phyloP scores from a whole-genome alignment of 1,140 invertebrate species.

The Sitobion miscanthi region DNA sequence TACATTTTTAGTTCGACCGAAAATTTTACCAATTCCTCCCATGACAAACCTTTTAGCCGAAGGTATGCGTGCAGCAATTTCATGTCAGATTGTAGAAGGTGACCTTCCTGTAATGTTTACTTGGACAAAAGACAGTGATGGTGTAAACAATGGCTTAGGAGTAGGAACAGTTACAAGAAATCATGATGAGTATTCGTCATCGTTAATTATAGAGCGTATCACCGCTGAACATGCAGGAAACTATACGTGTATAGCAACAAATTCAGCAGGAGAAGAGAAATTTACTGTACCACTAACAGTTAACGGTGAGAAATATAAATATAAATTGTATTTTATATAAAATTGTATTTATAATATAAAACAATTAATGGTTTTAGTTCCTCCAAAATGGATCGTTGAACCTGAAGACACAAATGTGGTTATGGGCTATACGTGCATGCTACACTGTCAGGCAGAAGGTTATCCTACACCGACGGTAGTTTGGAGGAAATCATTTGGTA shows the following conservation, averaged over 20 bases:
- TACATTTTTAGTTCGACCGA: constrained; percentile 77
- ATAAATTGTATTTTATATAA: background rate
- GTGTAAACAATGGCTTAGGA: constrained; percentile 60
- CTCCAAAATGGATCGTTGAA: constrained; percentile 89
- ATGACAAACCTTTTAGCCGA: constrained; percentile 81
- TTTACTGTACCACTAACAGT: constrained; percentile 80
- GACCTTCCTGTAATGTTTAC: constrained; percentile 89
- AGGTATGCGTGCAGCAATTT: constrained; percentile 90
- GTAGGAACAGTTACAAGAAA: constrained; percentile 67
- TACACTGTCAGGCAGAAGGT: constrained; percentile 90
- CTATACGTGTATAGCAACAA: constrained; percentile 87
- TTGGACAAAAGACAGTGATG: constrained; percentile 81
- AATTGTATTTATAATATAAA: background rate
- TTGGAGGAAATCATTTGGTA: constrained; percentile 85
- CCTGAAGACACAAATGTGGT: constrained; percentile 86
- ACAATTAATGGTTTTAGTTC: constrained; percentile 68
- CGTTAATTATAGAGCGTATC: constrained; percentile 86
- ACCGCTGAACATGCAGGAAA: constrained; percentile 83
- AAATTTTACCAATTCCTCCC: constrained; percentile 85
- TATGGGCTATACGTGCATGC: constrained; percentile 78
- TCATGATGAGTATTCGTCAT: constrained; percentile 86
- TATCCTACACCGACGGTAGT: constrained; percentile 86
- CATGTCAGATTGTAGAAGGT: constrained; percentile 92
- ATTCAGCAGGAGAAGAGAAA: constrained; percentile 78
- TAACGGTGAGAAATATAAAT: constrained; percentile 70